Percentiles rank a stretch among this genome's conserved stretches.
These are phyloP conservation scores for Orthonyx spaldingii DNA, from an alignment of 2,113 vertebrate genomes.

Conservation along the genomic window DNA sequence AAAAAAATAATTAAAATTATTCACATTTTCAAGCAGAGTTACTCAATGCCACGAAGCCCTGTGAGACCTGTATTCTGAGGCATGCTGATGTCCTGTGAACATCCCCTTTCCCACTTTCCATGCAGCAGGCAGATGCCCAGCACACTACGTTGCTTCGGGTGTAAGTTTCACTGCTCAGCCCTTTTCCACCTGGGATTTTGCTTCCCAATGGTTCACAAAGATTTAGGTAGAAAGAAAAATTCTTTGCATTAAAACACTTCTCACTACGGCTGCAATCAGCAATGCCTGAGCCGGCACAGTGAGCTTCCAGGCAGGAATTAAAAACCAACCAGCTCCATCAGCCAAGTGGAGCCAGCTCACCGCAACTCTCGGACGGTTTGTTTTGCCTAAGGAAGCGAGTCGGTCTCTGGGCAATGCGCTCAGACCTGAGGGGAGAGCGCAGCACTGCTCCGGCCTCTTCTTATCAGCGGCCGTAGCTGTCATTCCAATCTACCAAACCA, in stretches of 20 bases:
- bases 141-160: neutral
- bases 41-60: neutral
- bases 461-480: neutral
- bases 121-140: neutral
- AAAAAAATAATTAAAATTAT: neutral
- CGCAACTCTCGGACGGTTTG: neutral
- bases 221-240: neutral
- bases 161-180: neutral
- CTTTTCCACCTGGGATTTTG: neutral
- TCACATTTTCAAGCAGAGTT: neutral
- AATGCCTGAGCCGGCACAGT: neutral
- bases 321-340: neutral
- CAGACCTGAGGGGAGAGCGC: neutral
- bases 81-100: fast-evolving
- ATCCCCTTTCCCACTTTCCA: neutral
- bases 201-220: neutral
- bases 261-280: neutral
- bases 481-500: neutral
- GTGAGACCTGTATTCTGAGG: neutral
- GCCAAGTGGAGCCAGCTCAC: neutral
- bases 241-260: neutral
- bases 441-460: neutral
- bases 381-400: neutral
- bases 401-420: neutral
- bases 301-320: neutral